phyloP scores from a whole-genome alignment of 2,113 vertebrate genomes.

The Cygnus atratus region DNA sequence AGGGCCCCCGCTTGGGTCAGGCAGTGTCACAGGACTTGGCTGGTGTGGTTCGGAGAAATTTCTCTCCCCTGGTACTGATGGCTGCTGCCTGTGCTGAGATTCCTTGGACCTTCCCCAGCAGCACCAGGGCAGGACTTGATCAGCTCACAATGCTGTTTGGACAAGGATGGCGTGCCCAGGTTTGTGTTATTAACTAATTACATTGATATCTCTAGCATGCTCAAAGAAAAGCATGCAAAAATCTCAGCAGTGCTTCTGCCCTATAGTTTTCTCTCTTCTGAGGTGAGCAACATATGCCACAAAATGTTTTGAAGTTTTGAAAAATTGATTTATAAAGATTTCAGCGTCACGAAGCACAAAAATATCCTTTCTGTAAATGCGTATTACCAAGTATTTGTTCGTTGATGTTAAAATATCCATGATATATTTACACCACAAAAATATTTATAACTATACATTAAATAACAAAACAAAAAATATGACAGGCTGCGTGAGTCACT shows the following conservation, averaged over 20 bases:
- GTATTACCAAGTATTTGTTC: neutral
- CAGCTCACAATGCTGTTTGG: too few species aligned
- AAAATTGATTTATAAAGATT: neutral
- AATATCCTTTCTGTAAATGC: neutral
- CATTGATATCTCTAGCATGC: neutral
- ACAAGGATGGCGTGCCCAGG: too few species aligned
- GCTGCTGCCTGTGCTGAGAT: neutral
- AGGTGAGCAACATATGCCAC: neutral
- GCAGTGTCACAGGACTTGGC: neutral
- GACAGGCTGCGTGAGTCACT: constrained; percentile 29
- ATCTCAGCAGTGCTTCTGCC: neutral
- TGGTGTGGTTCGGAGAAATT: neutral
- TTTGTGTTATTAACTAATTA: neutral
- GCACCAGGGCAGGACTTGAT: neutral
- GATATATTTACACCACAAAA: neutral
- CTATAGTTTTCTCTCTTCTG: neutral
- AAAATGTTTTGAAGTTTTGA: neutral
- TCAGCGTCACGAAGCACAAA: neutral
- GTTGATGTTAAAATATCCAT: neutral
- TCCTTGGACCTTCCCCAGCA: neutral
- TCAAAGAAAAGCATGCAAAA: neutral
- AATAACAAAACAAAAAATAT: neutral
- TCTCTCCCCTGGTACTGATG: neutral
- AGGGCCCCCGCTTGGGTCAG: neutral
- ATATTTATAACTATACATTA: neutral